Evolutionary conservation across 2,113 vertebrate species (phyloP).

Genomic region (Leptobrachium leishanense): DNA sequence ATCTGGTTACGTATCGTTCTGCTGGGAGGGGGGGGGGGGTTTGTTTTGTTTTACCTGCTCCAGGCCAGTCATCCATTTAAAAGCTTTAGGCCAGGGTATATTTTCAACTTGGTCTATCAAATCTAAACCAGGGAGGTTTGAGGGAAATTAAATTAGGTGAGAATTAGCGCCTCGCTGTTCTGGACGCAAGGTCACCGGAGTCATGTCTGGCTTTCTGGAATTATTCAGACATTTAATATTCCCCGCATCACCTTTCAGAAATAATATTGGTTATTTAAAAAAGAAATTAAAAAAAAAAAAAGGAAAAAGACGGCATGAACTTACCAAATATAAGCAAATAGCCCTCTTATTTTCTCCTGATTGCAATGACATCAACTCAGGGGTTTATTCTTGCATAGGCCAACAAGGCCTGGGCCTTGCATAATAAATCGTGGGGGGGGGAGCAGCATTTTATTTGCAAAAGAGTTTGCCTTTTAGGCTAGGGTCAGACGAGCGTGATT

Average conservation of each 20-base stretch:
- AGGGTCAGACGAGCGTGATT: too few species aligned
- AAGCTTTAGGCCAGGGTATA: neutral
- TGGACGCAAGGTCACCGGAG: conserved; percentile 8
- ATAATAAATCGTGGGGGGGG: too few species aligned
- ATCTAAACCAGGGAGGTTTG: conserved; percentile 7
- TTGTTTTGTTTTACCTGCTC: conserved; percentile 9
- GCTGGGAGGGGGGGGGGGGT: too few species aligned
- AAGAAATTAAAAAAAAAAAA: neutral
- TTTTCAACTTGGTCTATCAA: neutral
- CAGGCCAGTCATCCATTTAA: neutral
- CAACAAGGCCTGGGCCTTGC: too few species aligned
- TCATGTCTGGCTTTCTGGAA: conserved; percentile 29
- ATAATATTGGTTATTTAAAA: neutral
- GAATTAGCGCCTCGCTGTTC: conserved; percentile 40
- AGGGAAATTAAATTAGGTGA: conserved; percentile 35
- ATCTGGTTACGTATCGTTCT: conserved; percentile 9
- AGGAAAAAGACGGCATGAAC: neutral
- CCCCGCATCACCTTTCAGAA: conserved; percentile 1
- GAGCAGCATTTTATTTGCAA: too few species aligned
- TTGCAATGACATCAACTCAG: neutral
- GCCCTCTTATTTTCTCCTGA: neutral
- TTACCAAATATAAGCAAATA: neutral
- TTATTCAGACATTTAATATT: conserved; percentile 27
- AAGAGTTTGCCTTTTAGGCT: too few species aligned
- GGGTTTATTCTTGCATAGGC: neutral